A percentile compares a stretch with the other conserved stretches of the same genome.
Evolutionary conservation across 2,797 vertebrate genomes (phyloP).

Genomic region (Tiaroga cobitis): DNA sequence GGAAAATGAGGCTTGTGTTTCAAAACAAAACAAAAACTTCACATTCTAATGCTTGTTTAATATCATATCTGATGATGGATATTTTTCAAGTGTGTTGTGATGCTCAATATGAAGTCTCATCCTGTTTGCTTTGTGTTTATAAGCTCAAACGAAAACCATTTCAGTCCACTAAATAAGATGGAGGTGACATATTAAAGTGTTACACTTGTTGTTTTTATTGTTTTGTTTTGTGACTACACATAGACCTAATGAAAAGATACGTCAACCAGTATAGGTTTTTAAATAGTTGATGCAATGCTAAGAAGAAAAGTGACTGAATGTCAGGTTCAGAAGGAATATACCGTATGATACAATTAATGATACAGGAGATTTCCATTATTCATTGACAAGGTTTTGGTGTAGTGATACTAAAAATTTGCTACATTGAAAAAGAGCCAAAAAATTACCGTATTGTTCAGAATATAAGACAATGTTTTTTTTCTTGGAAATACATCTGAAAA

Average conservation of each 20-base stretch:
- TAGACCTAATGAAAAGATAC: background rate
- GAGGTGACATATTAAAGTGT: conserved; percentile 52
- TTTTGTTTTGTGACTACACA: background rate
- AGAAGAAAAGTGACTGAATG: background rate
- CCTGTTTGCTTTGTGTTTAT: conserved; percentile 16
- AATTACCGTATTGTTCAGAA: fast-evolving
- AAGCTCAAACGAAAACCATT: conserved; percentile 41
- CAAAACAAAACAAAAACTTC: conserved; percentile 4
- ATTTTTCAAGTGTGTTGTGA: conserved; percentile 11
- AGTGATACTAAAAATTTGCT: background rate
- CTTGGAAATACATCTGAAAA: too few relatives aligned
- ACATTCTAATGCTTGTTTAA: conserved; percentile 20
- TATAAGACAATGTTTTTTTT: background rate
- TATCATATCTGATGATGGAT: conserved; percentile 19
- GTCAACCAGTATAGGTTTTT: background rate
- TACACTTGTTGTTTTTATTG: background rate
- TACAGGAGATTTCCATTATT: background rate
- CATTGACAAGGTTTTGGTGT: background rate
- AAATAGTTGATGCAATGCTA: background rate
- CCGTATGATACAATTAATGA: background rate
- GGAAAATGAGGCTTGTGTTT: conserved; percentile 21
- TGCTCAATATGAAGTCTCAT: background rate
- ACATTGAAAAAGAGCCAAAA: background rate
- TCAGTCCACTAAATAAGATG: conserved; percentile 36
- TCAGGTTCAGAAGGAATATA: background rate